A percentile compares a stretch with the other conserved stretches of the same genome.
Evolutionary conservation across 2,113 vertebrate species (phyloP).

Genomic region (Vulpes vulpes): DNA sequence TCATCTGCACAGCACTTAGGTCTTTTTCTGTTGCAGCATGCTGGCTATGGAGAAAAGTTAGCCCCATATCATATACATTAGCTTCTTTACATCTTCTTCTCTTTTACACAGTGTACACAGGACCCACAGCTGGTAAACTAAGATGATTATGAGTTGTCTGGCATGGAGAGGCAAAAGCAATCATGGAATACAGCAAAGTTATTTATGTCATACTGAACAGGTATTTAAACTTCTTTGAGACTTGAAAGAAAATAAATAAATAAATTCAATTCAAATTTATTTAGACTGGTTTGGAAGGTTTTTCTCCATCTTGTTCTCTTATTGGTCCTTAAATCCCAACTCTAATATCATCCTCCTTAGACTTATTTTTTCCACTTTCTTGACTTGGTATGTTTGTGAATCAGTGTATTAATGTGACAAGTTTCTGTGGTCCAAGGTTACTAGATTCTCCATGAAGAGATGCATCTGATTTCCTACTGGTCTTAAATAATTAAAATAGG

Average conservation of each 20-base stretch:
- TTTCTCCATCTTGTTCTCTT: background rate
- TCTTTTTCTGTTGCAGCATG: background rate
- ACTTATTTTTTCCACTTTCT: background rate
- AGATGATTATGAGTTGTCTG: background rate
- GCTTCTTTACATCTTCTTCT: background rate
- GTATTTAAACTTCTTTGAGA: constrained; percentile 25
- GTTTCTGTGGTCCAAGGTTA: background rate
- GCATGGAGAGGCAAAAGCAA: background rate
- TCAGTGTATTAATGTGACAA: background rate
- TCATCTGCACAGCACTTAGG: too few relatives aligned
- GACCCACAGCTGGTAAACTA: background rate
- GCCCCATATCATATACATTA: background rate
- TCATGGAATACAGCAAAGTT: background rate
- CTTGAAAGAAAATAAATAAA: background rate
- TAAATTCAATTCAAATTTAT: background rate
- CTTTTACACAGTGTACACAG: background rate
- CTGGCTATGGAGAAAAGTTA: background rate
- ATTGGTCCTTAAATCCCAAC: background rate
- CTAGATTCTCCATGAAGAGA: background rate
- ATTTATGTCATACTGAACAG: background rate
- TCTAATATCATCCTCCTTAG: background rate
- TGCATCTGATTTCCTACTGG: background rate
- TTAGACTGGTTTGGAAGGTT: background rate
- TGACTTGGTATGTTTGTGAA: background rate
- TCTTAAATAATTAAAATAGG: background rate